Conservation (phyloP, 2,797 vertebrate species). For the Xenopus petersii region DNA sequence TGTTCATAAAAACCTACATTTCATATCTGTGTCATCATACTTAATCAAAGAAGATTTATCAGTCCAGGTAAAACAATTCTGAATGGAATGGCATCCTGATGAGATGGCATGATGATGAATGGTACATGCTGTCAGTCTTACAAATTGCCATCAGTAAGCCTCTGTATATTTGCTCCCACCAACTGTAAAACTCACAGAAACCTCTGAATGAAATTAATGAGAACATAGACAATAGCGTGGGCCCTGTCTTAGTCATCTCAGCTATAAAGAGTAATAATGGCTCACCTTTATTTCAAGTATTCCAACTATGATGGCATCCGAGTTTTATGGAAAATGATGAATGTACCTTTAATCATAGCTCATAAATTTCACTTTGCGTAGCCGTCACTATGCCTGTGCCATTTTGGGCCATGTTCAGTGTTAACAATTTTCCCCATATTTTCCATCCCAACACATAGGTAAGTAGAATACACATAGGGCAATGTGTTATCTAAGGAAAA, state of each 20-base stretch:
- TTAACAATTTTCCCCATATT: too few relatives aligned
- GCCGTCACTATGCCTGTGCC: too few relatives aligned
- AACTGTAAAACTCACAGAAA: neutral
- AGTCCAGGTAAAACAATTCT: neutral
- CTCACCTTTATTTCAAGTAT: neutral
- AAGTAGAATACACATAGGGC: too few relatives aligned
- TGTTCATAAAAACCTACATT: too few relatives aligned
- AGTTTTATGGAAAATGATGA: too few relatives aligned
- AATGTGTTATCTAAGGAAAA: too few relatives aligned
- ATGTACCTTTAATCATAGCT: too few relatives aligned
- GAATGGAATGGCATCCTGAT: neutral
- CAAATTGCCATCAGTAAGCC: neutral
- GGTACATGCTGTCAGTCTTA: neutral
- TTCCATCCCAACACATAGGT: too few relatives aligned
- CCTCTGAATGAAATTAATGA: neutral
- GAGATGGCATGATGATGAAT: neutral
- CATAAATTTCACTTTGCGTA: too few relatives aligned
- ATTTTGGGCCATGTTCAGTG: too few relatives aligned
- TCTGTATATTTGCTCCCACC: neutral
- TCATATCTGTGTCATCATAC: too few relatives aligned
- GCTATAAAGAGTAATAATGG: neutral
- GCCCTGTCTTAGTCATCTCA: neutral
- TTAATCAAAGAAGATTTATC: too few relatives aligned
- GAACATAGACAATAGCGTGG: neutral
- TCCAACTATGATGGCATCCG: neutral